phyloP scores from a whole-genome alignment of 2,888 invertebrate species.

The Ctena decussata region DNA sequence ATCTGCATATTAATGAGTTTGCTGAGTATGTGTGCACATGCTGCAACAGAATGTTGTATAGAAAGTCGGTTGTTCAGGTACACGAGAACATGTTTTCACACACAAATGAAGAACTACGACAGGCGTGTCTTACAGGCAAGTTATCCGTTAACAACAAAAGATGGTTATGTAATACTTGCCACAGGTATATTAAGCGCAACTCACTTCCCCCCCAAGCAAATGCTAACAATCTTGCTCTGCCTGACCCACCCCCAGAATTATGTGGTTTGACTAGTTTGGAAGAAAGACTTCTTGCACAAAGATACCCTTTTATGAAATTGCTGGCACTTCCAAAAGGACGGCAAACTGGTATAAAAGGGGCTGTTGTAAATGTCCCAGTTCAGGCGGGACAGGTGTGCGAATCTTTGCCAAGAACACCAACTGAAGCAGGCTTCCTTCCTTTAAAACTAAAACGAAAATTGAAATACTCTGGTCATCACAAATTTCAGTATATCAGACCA shows the following conservation, averaged over 20 bases:
- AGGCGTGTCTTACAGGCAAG: not conserved
- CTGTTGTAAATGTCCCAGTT: conserved; percentile 43
- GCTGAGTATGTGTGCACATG: conserved; percentile 20
- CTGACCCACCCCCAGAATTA: not conserved
- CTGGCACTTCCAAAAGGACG: conserved; percentile 30
- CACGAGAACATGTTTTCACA: too few species aligned
- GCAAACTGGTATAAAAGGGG: conserved; percentile 35
- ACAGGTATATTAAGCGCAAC: conserved; percentile 1
- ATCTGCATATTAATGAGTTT: not conserved
- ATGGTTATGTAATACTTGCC: conserved; percentile 34
- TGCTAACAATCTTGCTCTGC: conserved; percentile 22
- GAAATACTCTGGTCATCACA: not conserved
- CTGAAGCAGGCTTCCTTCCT: conserved; percentile 26
- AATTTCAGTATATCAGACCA: conserved; percentile 9
- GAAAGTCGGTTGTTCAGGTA: not conserved
- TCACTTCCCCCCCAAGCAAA: conserved; percentile 32
- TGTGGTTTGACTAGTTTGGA: conserved; percentile 30
- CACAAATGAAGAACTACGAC: not conserved
- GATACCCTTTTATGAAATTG: conserved; percentile 52
- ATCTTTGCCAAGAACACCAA: conserved; percentile 27
- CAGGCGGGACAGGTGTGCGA: conserved; percentile 17
- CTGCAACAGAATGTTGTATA: conserved; percentile 11
- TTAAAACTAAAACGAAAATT: conserved; percentile 26
- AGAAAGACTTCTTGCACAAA: conserved; percentile 17
- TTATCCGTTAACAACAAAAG: not conserved